Evolutionary conservation across 2,888 invertebrate genomes (phyloP), one percentile per base, ranked within the genome.

Genomic region (Lymantria dispar): DNA sequence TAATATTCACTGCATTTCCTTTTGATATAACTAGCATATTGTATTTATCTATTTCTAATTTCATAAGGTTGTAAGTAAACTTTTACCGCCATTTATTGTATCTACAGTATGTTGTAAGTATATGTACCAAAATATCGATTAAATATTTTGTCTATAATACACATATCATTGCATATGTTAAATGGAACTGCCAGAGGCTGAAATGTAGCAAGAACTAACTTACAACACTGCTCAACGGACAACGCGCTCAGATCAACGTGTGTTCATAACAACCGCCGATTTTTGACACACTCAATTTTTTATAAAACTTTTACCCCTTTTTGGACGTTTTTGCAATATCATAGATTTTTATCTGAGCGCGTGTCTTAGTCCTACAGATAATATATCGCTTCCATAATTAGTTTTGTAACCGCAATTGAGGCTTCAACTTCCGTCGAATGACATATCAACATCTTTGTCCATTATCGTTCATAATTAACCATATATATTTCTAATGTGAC

Each of bases 111-210:
- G 87, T 84, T 76, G 71, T 83, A 84, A 76, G 72, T 80, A 72
- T 80, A 78, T 85, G 87, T 89, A 89, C 84, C 78, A 84, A 85
- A n/a, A 85, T 87, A 87, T 86, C 83, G 78, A 69, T 72, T 67
- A 72, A 80, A 75, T 70, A 72, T 74, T 73, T 49, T 83, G 87
- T 86, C 88, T 88, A 79, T 87, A 79, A 78, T 74, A 80, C 80
- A 91, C 90, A 91, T 91, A 91, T 91, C 90, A 91, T 22, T 80
- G 83, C 83, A 80, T 83, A 87, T 80, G 80, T 83, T 80, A 78
- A 75, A 77, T 77, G 76, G 76, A 78, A 75, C 68, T 72, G 71
- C 75, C 80, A 78, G 83, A 85, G 85, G 85, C 85, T 86, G 85
- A 82, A 54, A 62, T 52, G 77, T 80, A 81, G 79, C 76, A 38